phyloP scores from a whole-genome alignment of 2,888 invertebrate species.

The Lacanobia wlatinum region DNA sequence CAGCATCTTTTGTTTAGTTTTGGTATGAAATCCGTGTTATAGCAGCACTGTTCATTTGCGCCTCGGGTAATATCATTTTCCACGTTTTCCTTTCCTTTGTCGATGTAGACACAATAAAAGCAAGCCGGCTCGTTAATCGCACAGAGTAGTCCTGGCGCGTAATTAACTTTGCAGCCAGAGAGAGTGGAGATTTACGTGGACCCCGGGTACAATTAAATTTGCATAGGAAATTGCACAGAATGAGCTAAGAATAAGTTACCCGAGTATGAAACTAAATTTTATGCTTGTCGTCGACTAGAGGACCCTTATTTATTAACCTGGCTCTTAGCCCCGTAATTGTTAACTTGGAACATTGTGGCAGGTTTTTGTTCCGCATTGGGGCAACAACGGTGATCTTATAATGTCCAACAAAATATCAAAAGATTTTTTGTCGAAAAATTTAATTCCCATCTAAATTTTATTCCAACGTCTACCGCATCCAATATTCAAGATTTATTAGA shows the following conservation, averaged over 20 bases:
- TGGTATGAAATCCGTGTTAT: constrained; percentile 52
- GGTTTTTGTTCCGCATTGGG: constrained; percentile 5
- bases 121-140: constrained; percentile 86
- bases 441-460: constrained; percentile 5
- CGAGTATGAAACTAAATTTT: constrained; percentile 83
- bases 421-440: not conserved
- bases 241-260: constrained; percentile 88
- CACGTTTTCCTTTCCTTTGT: constrained; percentile 79
- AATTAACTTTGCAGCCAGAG: constrained; percentile 89
- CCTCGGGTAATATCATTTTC: constrained; percentile 78
- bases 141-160: constrained; percentile 82
- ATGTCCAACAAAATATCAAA: not conserved
- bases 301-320: constrained; percentile 64
- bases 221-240: constrained; percentile 90
- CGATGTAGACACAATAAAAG: constrained; percentile 88
- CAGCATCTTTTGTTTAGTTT: constrained; percentile 53
- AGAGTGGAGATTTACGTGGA: constrained; percentile 89
- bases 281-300: constrained; percentile 74
- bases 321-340: constrained; percentile 62
- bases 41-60: constrained; percentile 65
- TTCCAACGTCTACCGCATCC: constrained; percentile 6
- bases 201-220: constrained; percentile 90
- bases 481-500: constrained; percentile 51
- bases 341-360: not conserved
- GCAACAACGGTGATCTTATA: too few relatives aligned